Evolutionary conservation across 2,888 invertebrate genomes (phyloP).

Genomic region (Anarsia innoxiella): DNA sequence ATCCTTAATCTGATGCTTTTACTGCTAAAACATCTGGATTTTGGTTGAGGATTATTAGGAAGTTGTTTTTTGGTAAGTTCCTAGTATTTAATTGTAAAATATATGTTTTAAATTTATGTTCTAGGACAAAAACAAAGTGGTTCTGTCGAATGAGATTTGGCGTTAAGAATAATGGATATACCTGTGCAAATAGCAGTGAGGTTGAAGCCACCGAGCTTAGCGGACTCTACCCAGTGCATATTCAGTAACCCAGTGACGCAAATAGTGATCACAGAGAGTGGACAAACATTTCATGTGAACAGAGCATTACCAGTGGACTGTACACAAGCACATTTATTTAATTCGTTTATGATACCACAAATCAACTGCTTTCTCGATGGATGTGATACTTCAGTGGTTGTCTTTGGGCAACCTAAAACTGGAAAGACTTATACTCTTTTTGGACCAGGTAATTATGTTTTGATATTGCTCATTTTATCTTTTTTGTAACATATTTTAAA

Average conservation of each 20-base stretch:
- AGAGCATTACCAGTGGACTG: constrained; percentile 75
- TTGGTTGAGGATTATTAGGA: too few relatives aligned
- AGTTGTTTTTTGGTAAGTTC: too few relatives aligned
- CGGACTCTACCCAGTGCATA: constrained; percentile 73
- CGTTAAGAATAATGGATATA: constrained; percentile 75
- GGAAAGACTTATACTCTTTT: constrained; percentile 85
- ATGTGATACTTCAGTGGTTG: constrained; percentile 83
- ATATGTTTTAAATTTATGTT: too few relatives aligned
- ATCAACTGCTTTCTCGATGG: constrained; percentile 81
- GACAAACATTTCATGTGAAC: constrained; percentile 72
- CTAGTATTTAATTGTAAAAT: too few relatives aligned
- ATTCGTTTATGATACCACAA: constrained; percentile 78
- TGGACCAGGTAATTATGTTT: constrained; percentile 81
- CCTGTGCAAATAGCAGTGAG: constrained; percentile 83
- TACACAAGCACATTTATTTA: constrained; percentile 78
- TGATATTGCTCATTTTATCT: too few relatives aligned
- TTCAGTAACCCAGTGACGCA: constrained; percentile 76
- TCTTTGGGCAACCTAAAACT: constrained; percentile 79
- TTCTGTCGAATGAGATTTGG: background rate
- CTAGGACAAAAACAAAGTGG: background rate
- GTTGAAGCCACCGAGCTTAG: constrained; percentile 75
- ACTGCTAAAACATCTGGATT: too few relatives aligned
- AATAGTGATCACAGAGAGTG: constrained; percentile 76
- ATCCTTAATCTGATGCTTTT: too few relatives aligned
- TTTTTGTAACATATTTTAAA: background rate